Evolutionary conservation across 2,888 invertebrate species (phyloP).

Genomic region (Priocnemis perturbator): DNA sequence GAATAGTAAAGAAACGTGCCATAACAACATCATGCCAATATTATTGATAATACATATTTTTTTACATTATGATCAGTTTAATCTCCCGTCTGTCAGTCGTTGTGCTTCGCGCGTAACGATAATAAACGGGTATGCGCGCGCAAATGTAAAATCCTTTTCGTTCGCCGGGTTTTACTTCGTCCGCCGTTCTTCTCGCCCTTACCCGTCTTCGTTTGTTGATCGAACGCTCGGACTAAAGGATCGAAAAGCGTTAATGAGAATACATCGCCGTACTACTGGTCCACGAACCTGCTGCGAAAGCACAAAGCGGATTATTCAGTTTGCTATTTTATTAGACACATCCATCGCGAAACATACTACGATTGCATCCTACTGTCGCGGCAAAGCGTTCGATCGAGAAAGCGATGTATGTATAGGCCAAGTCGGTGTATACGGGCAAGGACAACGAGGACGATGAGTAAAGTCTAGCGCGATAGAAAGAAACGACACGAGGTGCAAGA

Average conservation of each 20-base stretch:
- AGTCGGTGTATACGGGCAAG: constrained; percentile 40
- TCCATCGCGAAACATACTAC: not conserved
- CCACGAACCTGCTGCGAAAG: no score
- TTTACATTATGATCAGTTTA: constrained; percentile 67
- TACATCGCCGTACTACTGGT: no score
- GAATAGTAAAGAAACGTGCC: constrained; percentile 72
- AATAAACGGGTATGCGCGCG: constrained; percentile 27
- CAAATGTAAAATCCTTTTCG: constrained; percentile 31
- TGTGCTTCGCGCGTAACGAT: not conserved
- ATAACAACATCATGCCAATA: constrained; percentile 75
- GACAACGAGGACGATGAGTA: constrained; percentile 44
- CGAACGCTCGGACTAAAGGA: constrained; percentile 18
- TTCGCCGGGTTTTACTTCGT: constrained; percentile 27
- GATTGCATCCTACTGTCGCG: not conserved
- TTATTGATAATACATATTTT: constrained; percentile 70
- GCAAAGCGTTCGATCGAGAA: constrained; percentile 34
- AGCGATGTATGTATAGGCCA: constrained; percentile 7
- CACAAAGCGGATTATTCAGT: no score
- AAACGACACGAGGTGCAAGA: not conserved
- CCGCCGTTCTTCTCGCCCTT: constrained; percentile 27
- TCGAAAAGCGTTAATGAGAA: not conserved
- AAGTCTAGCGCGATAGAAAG: constrained; percentile 34
- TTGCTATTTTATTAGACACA: no score
- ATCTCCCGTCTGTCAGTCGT: constrained; percentile 61
- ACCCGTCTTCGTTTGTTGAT: constrained; percentile 35